Base-by-base conservation (phyloP, 2,888 invertebrate species). In the Protophormia terraenovae region DNA sequence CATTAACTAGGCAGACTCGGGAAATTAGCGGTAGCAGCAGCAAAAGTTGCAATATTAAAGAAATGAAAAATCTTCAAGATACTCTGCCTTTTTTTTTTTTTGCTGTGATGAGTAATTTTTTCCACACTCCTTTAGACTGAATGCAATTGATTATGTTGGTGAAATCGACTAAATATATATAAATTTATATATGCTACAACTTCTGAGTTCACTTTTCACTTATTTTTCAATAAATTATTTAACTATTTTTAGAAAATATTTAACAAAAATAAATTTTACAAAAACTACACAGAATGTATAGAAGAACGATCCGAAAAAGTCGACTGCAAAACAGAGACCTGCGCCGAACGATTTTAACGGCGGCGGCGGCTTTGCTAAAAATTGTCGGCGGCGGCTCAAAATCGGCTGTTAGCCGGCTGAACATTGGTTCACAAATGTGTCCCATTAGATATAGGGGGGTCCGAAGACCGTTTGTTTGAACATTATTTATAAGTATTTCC, bases 81-180 rank as follows among this genome's bases (percentile, higher is more conserved):
- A 75, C 32, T 27, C n/a, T 47, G 14, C 19, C 8, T 19, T 71
- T 62, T 78, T 29, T 62, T 78, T 29, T 62, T 47, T 64, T 50
- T 41, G 32, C 41, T 58, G 27, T 29, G 81, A 75, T 83, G 75
- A 85, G 83, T 85, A 82, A 83, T 82, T 84, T 73, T 62, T 55
- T 58, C 16, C 27, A 24, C 55, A 60, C 55, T 55, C 47, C 50
- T 77, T 60, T 2, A 12, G 19, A 64, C 35, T 41, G 5, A n/a
- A 12, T 27, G 16, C 19, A 16, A n/a, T 27, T 41, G 47, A 19
- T 38, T 50, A 60, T 45, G 4, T 29, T 16, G 32, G 5, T 6
- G n/a, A 12, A 58, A 19, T 27, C 45, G 32, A 3, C 32, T 32
- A 29, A 22, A 73, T 32, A 66, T 66, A 76, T 47, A 38, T 66